Base-by-base conservation (phyloP, 2,797 vertebrate species). In the Diplodus sargus region DNA sequence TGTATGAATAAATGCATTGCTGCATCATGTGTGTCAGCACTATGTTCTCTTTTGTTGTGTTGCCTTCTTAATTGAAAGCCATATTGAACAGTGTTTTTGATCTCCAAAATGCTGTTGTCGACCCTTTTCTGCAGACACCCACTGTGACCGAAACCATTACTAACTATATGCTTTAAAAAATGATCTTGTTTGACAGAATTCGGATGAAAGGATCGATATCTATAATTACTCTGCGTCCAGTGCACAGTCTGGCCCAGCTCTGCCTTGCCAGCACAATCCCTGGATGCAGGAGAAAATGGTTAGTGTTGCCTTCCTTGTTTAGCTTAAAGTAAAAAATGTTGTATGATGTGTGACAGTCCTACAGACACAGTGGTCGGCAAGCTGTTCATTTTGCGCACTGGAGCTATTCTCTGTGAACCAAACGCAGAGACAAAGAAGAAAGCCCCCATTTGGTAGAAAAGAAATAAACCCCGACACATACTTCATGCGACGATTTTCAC, bases 121-220 rank as follows among this genome's bases (percentile, higher is more conserved):
- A 14, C 13, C 34, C 62, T 73, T 15, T 47, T 57, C 49, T 75
- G 7, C 18, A n/a, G 45, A 67, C 14, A 72, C 48, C 68, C 25
- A 47, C 42, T 74, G 52, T 56, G 28, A 67, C 59, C 14, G 30
- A 53, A 52, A 43, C 5, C 1, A 62, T 25, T 25, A 42, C n/a
- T 17, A 8, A 53, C 22, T 22, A 20, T 12, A 15, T 6, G 8
- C 0, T 68, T 64, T 61, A 8, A 5, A 58, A 70, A 70, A 57
- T 48, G 3, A 18, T 66, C 6, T 49, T 5, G n/a, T 52, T 30
- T 22, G 22, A 60, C 45, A 54, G 45, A 73, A 9, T 10, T 15
- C 22, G 11, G 23, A 71, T 63, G 3, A 56, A 65, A 62, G 62
- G 25, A 47, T 67, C 23, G 0, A 57, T 79, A 59, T 48, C 42